Percentiles rank a stretch among this genome's conserved stretches.
These are phyloP conservation scores for Cavia porcellus DNA, from an alignment of 2,113 vertebrate species.

Conservation along the genomic window DNA sequence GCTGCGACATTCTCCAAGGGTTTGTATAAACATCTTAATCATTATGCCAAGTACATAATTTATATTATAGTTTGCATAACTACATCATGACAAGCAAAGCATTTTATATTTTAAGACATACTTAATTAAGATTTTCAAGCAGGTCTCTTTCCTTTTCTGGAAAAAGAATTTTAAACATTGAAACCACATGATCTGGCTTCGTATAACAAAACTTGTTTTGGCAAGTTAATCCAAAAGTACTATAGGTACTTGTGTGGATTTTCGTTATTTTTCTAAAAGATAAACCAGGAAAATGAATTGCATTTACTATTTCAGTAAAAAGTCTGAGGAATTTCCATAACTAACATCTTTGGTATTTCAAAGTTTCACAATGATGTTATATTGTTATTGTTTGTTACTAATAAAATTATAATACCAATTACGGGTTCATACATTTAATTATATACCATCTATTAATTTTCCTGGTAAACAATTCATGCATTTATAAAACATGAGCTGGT, in stretches of 20 bases:
- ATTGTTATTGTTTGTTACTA: not conserved
- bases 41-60: conserved; percentile 66
- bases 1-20: conserved; percentile 29
- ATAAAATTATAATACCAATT: conserved; percentile 29
- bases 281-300: conserved; percentile 22
- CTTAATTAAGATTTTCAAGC: conserved; percentile 60
- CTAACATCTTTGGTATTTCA: not conserved
- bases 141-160: not conserved
- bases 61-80: conserved; percentile 59
- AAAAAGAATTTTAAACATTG: conserved; percentile 51
- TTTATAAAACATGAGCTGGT: not conserved
- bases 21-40: conserved; percentile 58
- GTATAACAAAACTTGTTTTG: conserved; percentile 31
- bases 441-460: not conserved
- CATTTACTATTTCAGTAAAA: not conserved
- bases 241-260: not conserved
- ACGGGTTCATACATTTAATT: conserved; percentile 1
- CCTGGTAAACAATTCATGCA: not conserved
- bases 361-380: not conserved
- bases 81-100: conserved; percentile 39
- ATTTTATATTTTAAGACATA: conserved; percentile 55
- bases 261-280: conserved; percentile 43
- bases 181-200: not conserved
- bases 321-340: not conserved
- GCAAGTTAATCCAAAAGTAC: conserved; percentile 15